These are phyloP conservation scores for Torymus aiolomorphi DNA, from an alignment of 2,888 invertebrate species.

Conservation along the genomic window DNA sequence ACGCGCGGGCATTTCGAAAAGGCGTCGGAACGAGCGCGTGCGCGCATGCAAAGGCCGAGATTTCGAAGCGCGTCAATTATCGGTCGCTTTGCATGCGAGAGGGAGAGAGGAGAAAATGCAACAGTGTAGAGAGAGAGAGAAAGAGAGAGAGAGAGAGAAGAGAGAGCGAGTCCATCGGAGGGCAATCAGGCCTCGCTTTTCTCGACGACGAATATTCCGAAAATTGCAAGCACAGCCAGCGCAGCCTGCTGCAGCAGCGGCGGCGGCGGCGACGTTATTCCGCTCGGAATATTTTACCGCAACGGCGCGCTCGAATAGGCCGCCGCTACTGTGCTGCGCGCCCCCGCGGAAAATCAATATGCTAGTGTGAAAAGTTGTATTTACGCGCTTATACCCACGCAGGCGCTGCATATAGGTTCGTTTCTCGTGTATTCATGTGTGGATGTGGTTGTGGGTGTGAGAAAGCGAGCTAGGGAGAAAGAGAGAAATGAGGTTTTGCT, in stretches of 20 bases:
- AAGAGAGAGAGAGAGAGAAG: constrained; percentile 9
- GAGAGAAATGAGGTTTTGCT: constrained; percentile 29
- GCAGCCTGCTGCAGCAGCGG: too few species aligned
- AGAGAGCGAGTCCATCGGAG: background rate
- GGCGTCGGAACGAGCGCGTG: background rate
- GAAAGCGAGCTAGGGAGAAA: background rate
- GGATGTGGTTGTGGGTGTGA: background rate
- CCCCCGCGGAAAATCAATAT: constrained; percentile 66
- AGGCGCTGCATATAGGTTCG: background rate
- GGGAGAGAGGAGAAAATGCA: background rate
- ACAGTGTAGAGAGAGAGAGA: background rate
- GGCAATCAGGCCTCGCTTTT: constrained; percentile 38
- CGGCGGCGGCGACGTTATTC: constrained; percentile 30
- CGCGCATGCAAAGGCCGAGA: background rate
- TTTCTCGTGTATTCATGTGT: background rate
- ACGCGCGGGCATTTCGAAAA: background rate
- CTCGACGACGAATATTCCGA: constrained; percentile 13
- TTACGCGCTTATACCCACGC: constrained; percentile 39
- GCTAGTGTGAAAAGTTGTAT: constrained; percentile 63
- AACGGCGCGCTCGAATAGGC: constrained; percentile 56
- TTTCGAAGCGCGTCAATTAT: constrained; percentile 43
- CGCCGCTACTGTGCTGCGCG: background rate
- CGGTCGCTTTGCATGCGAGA: background rate
- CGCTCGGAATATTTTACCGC: constrained; percentile 52
- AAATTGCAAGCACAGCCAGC: background rate